Evolutionary conservation across 2,113 vertebrate species (phyloP).

Genomic region (Mormyrus iriodes): DNA sequence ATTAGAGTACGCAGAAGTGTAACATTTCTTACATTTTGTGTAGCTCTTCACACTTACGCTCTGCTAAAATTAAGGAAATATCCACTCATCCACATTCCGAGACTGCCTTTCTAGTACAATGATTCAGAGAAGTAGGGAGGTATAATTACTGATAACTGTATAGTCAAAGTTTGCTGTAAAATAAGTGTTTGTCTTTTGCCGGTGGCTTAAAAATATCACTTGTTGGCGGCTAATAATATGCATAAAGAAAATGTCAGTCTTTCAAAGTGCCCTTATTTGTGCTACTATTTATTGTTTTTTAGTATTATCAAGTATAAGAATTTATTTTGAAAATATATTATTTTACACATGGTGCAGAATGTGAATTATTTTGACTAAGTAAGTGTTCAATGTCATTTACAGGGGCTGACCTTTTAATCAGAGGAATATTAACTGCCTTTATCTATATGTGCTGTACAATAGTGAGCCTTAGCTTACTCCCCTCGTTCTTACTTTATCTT

Average conservation of each 20-base stretch:
- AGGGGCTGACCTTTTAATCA: not conserved
- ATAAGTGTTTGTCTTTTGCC: not conserved
- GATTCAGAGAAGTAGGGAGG: not conserved
- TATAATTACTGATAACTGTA: not conserved
- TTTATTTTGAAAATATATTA: not conserved
- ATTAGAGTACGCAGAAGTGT: not conserved
- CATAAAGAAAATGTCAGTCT: not conserved
- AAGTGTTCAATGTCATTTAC: not conserved
- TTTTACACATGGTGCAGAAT: not conserved
- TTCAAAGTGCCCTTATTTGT: not conserved
- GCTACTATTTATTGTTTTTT: not conserved
- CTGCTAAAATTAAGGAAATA: not conserved
- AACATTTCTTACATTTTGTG: not conserved
- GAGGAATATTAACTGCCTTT: not conserved
- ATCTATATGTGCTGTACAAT: not conserved
- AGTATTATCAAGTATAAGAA: not conserved
- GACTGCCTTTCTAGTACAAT: not conserved
- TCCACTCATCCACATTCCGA: not conserved
- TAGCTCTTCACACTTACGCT: not conserved
- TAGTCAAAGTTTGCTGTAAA: not conserved
- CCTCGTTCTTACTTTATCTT: not conserved
- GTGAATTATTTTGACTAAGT: constrained; percentile 13
- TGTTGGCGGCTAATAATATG: not conserved
- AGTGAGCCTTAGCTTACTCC: not conserved
- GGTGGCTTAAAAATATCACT: not conserved